Conservation (phyloP, 2,113 vertebrate species). For the Verasper variegatus region DNA sequence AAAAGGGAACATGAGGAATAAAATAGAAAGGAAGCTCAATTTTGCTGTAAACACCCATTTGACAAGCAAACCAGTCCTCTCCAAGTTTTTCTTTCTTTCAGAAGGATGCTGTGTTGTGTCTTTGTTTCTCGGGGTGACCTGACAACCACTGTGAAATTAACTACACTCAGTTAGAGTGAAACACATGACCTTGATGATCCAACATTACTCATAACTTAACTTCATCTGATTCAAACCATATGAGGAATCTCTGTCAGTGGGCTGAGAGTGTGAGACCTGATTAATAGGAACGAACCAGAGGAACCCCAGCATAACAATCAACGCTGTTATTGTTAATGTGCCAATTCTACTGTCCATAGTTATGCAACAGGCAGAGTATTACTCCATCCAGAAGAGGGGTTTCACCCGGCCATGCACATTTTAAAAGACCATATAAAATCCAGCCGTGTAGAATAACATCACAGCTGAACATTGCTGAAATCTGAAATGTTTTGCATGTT, state of each 20-base stretch:
- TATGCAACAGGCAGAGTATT: conserved; percentile 2
- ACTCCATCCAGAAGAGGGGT: neutral
- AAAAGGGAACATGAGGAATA: neutral
- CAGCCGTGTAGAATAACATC: conserved; percentile 29
- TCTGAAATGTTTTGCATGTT: conserved; percentile 6
- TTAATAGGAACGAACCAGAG: too few relatives aligned
- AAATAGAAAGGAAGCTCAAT: neutral
- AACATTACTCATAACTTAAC: neutral
- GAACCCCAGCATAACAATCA: neutral
- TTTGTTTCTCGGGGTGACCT: neutral
- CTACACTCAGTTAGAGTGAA: conserved; percentile 3
- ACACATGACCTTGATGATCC: conserved; percentile 9
- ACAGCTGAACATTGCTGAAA: conserved; percentile 21
- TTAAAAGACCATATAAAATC: neutral
- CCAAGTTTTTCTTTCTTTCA: conserved; percentile 1
- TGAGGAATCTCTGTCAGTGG: neutral
- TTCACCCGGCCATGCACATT: neutral
- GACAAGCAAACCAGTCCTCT: neutral
- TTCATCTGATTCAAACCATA: conserved; percentile 20
- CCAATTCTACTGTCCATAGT: neutral
- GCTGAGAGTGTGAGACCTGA: neutral
- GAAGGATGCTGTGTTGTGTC: neutral
- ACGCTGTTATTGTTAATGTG: neutral
- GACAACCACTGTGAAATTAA: neutral
- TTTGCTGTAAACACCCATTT: neutral